Evolutionary conservation across 2,888 invertebrate genomes (phyloP).

Genomic region (Choristoneura rosaceana): DNA sequence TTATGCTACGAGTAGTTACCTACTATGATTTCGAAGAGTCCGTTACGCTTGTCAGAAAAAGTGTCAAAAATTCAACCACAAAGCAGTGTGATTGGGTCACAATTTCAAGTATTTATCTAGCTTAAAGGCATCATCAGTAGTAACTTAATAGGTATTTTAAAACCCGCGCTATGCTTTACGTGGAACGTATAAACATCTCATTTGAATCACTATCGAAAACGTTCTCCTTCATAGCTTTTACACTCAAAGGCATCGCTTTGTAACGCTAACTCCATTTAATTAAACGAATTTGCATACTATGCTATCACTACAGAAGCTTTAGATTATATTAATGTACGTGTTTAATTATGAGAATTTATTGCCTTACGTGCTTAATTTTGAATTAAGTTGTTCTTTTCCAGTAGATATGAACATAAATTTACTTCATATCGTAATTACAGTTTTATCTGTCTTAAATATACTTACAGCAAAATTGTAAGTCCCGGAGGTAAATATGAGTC

Average conservation of each 20-base stretch:
- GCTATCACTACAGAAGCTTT: conserved; percentile 3
- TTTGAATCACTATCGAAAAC: conserved; percentile 21
- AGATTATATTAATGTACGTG: neutral
- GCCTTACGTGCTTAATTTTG: neutral
- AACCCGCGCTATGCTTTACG: neutral
- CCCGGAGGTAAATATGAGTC: no score
- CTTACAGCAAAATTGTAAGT: no score
- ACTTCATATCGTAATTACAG: no score
- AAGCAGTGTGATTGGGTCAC: no score
- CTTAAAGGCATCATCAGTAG: neutral
- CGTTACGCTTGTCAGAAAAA: no score
- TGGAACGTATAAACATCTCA: conserved; percentile 15
- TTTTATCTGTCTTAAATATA: no score
- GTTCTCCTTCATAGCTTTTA: neutral
- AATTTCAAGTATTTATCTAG: neutral
- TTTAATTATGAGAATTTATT: conserved; percentile 1
- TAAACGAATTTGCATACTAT: conserved; percentile 23
- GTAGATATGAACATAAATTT: neutral
- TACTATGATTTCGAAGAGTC: no score
- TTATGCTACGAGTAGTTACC: no score
- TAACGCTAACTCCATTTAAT: conserved; percentile 11
- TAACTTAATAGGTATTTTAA: neutral
- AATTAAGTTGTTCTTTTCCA: neutral
- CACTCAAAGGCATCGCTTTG: conserved; percentile 18
- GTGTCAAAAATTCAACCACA: no score